Percentiles rank a stretch among this genome's conserved stretches.
These are phyloP conservation scores for Chondrosia reniformis DNA, from an alignment of 37 sponge, comb jelly and placozoan species.

Conservation along the genomic window DNA sequence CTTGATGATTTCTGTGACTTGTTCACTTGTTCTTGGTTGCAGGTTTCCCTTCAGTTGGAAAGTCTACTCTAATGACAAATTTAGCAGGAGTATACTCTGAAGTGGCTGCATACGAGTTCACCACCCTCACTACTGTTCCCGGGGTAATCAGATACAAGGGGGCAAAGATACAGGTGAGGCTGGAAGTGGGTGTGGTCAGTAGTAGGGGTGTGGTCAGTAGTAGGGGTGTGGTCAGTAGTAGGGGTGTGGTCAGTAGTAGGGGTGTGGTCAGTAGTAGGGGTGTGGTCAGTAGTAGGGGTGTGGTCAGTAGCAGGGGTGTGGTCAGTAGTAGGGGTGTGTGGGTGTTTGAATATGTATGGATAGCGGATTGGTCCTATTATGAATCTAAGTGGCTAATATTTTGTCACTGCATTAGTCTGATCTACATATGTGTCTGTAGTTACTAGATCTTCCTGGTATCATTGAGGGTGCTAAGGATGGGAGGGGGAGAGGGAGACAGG, in stretches of 20 bases:
- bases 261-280: not conserved
- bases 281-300: not conserved
- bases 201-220: not conserved
- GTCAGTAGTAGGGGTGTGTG: not conserved
- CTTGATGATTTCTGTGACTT: not conserved
- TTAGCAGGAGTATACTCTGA: conserved; percentile 98
- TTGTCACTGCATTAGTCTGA: not conserved
- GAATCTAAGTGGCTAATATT: too few species aligned
- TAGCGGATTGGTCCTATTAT: not conserved
- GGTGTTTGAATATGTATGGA: not conserved
- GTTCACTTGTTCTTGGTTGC: conserved; percentile 1
- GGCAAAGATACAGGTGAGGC: conserved; percentile 80
- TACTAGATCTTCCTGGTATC: conserved; percentile 97
- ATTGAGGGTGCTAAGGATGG: conserved; percentile 99
- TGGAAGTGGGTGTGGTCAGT: not conserved
- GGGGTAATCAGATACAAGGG: conserved; percentile 92
- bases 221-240: not conserved
- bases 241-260: not conserved
- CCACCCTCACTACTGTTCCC: conserved; percentile 97
- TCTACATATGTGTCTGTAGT: conserved; percentile 39
- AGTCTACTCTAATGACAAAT: conserved; percentile 94
- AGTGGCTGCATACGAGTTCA: conserved; percentile 98
- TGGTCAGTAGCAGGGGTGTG: not conserved
- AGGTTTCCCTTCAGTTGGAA: conserved; percentile 97
- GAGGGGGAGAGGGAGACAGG: conserved; percentile 95